These are phyloP conservation scores for Nephrotoma guestfalica DNA, from an alignment of 2,888 invertebrate species.

Conservation along the genomic window DNA sequence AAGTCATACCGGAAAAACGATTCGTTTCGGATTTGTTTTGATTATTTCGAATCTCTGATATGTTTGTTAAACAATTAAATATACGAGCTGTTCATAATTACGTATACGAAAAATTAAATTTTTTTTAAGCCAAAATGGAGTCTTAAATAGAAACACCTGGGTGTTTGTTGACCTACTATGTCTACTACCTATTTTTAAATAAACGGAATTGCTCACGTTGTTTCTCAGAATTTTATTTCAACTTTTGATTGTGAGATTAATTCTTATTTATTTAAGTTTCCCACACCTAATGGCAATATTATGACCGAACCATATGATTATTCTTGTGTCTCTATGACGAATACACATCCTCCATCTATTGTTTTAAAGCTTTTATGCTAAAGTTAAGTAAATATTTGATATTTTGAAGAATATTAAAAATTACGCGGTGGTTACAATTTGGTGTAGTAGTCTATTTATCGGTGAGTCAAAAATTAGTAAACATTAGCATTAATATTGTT, in stretches of 20 bases:
- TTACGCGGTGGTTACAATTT: not conserved
- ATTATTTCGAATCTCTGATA: not conserved
- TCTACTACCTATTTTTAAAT: not conserved
- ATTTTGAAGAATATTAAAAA: not conserved
- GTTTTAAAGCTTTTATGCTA: not conserved
- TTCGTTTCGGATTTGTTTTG: not conserved
- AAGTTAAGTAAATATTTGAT: not conserved
- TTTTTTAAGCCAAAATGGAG: not conserved
- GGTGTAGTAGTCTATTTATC: not conserved
- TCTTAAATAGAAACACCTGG: not conserved
- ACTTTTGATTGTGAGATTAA: not conserved
- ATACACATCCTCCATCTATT: not conserved
- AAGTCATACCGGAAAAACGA: not conserved
- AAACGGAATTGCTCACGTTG: not conserved
- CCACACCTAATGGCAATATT: not conserved
- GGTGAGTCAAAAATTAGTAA: not conserved
- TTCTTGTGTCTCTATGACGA: not conserved
- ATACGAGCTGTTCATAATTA: not conserved
- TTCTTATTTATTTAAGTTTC: not conserved
- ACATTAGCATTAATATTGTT: not conserved
- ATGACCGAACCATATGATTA: not conserved
- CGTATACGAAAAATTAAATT: not conserved
- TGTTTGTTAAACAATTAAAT: not conserved
- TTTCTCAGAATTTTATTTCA: not conserved
- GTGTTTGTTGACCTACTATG: not conserved